Base-by-base conservation (phyloP, 2,888 invertebrate species). In the Uropetala carovei region DNA sequence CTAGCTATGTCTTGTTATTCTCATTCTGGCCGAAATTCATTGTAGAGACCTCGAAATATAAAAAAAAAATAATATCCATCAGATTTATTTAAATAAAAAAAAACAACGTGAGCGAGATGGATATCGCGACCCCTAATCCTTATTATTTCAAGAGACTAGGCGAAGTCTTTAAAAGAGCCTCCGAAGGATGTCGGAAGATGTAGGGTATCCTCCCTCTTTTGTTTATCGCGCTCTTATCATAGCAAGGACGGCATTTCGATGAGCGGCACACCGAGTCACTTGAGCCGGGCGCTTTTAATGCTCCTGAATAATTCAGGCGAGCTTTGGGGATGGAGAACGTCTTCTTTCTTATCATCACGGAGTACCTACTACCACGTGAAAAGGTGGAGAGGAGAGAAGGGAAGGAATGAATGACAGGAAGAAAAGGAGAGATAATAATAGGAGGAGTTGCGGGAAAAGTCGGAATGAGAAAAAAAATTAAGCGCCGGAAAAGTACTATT, bases 221-320 rank as follows among this genome's bases (percentile, higher is more conserved):
- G 75, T 75, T 27, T 75, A 75, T 13, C 27, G 75, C 18, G 27
- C 22, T 75, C 75, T 0, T 75, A 9, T 75, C 8, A 27, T 14
- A 11, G 27, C 22, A 75, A 9, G 22, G 75, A 16, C 75, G 14
- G 8, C 27, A 27, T 75, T 75, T 75, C 22, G 27, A 27, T 27
- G 75, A 27, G 8, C 75, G 75, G 75, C 75, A 27, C 22, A 75
- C 75, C 75, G 22, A 75, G 27, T 75, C 75, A 75, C 75, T 27
- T 11, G 68, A 68, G 68, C 68, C 68, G 75, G 27, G 75, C 75
- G 22, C 75, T 75, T 75, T 75, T 75, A 75, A 75, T 75, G 75
- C 75, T 75, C 27, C 18, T 75, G 75, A 75, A 75, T 75, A 75
- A 75, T 75, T 75, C 75, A 75, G 11, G 75, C 75, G 75, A 16